Percentiles rank a stretch among this genome's conserved stretches.
Evolutionary conservation across 2,797 vertebrate species (phyloP).

Genomic region (Loris lydekkerianus): DNA sequence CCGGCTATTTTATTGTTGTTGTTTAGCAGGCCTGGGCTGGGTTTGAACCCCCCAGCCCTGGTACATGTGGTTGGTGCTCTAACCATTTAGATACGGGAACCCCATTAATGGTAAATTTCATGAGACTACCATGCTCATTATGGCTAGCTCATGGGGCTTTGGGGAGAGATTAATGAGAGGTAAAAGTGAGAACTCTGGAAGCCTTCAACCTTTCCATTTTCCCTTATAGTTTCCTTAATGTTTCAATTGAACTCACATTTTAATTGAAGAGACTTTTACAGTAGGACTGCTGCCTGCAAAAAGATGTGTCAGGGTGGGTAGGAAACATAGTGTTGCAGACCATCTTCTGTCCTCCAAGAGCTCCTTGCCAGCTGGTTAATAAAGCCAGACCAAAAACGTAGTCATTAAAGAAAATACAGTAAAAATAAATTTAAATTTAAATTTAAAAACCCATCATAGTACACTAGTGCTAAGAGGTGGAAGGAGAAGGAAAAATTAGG

Average conservation of each 20-base stretch:
- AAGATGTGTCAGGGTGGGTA: background rate
- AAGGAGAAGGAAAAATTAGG: background rate
- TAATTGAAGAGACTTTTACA: background rate
- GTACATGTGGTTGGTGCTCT: too few species aligned
- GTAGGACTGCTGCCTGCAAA: background rate
- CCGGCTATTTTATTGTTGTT: too few species aligned
- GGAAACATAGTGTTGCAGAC: background rate
- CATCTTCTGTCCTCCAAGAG: background rate
- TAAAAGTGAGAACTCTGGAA: background rate
- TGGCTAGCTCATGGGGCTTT: too few species aligned
- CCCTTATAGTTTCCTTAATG: background rate
- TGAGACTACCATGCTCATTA: background rate
- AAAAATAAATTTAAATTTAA: background rate
- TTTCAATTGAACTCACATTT: slow-evolving; percentile 10
- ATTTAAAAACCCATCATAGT: background rate
- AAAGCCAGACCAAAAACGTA: background rate
- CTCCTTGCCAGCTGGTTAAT: background rate
- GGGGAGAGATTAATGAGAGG: background rate
- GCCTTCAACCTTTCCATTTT: background rate
- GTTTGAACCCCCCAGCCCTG: too few species aligned
- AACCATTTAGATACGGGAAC: too few species aligned
- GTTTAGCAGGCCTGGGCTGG: too few species aligned
- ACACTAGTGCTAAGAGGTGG: background rate
- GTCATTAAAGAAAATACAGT: background rate
- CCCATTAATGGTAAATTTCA: background rate